Evolutionary conservation across 2,888 invertebrate genomes (phyloP).

Genomic region (Herminia tarsipennalis): DNA sequence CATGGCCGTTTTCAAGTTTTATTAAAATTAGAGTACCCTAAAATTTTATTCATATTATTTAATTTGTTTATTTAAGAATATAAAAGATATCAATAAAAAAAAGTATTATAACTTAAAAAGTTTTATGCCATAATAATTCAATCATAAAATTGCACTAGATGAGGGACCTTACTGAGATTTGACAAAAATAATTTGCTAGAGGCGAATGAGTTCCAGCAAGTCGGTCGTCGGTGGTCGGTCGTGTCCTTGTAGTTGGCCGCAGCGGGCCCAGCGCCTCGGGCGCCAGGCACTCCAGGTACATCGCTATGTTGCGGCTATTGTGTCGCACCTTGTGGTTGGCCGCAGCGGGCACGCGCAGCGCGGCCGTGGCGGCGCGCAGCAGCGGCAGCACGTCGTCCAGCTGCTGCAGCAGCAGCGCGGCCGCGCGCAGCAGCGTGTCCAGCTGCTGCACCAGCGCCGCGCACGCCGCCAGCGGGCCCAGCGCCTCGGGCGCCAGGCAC

Average conservation of each 20-base stretch:
- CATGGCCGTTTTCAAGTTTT: too few species aligned
- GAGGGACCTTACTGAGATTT: too few species aligned
- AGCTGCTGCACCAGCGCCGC: constrained; percentile 93
- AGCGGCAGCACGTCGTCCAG: constrained; percentile 90
- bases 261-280: constrained; percentile 91
- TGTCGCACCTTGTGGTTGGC: constrained; percentile 93
- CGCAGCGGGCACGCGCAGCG: constrained; percentile 94
- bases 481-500: constrained; percentile 93
- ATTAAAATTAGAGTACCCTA: too few species aligned
- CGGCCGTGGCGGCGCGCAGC: constrained; percentile 91
- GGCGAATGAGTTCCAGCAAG: too few species aligned
- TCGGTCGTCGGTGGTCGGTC: constrained; percentile 90
- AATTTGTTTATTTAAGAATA: too few species aligned
- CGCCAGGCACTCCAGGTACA: constrained; percentile 96
- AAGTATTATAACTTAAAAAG: too few species aligned
- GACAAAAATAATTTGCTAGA: too few species aligned
- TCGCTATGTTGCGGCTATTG: constrained; percentile 95
- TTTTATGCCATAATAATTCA: too few species aligned
- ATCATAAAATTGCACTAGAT: too few species aligned
- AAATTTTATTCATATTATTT: too few species aligned
- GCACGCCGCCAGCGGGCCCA: constrained; percentile 88
- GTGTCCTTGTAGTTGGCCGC: constrained; percentile 92
- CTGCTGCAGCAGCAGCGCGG: constrained; percentile 89
- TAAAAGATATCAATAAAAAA: too few species aligned
- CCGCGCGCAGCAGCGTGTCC: constrained; percentile 93